Conservation (phyloP, 2,888 invertebrate genomes). For the Drosophila algonquin region DNA sequence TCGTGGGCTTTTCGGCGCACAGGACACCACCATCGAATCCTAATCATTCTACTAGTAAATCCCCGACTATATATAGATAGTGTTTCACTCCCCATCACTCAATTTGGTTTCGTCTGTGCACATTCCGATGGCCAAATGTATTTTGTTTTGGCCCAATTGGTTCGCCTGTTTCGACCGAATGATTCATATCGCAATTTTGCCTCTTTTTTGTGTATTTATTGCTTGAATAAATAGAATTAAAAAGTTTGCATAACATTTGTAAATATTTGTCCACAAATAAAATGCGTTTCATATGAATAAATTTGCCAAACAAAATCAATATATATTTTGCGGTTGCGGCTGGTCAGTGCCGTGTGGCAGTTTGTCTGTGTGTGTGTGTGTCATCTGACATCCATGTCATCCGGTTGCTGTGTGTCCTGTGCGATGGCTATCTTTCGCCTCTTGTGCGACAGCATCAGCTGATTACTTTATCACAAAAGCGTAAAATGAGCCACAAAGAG, state of each 20-base stretch:
- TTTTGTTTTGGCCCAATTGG: conserved; percentile 56
- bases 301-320: conserved; percentile 55
- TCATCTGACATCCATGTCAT: conserved; percentile 29
- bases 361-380: neutral
- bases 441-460: conserved; percentile 75
- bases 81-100: neutral
- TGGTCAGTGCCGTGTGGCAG: conserved; percentile 27
- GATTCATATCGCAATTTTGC: conserved; percentile 50
- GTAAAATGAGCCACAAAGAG: conserved; percentile 63
- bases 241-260: conserved; percentile 47
- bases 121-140: too few relatives aligned
- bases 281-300: conserved; percentile 30
- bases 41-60: conserved; percentile 11
- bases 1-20: conserved; percentile 10
- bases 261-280: conserved; percentile 58
- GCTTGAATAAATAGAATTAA: conserved; percentile 57
- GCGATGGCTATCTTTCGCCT: conserved; percentile 47
- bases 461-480: conserved; percentile 78
- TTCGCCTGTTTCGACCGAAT: conserved; percentile 12
- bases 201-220: conserved; percentile 33
- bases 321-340: conserved; percentile 53
- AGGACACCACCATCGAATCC: conserved; percentile 10
- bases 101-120: conserved; percentile 9
- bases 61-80: neutral
- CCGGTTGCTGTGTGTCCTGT: conserved; percentile 1